These are phyloP conservation scores for Encarsia formosa DNA, from an alignment of 2,888 invertebrate species.

Conservation along the genomic window DNA sequence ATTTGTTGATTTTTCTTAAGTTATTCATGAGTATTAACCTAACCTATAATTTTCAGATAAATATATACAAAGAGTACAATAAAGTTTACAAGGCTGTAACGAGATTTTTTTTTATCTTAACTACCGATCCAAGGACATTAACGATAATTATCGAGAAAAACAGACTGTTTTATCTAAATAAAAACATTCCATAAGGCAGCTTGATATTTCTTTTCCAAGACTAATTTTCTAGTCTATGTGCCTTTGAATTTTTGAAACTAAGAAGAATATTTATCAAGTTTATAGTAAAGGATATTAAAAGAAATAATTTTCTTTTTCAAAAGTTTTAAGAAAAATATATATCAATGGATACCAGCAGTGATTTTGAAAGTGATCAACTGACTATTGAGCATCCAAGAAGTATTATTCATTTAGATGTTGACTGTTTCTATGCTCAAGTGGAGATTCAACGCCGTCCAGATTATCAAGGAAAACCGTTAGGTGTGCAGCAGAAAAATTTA, in stretches of 20 bases:
- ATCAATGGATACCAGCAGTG: slow-evolving; percentile 44
- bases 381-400: slow-evolving; percentile 58
- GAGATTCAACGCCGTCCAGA: slow-evolving; percentile 72
- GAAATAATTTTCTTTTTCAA: slow-evolving; percentile 8
- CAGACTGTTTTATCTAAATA: slow-evolving; percentile 16
- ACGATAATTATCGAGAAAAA: slow-evolving; percentile 18
- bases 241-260: slow-evolving; percentile 11
- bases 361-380: slow-evolving; percentile 38
- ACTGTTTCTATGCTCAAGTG: slow-evolving; percentile 84
- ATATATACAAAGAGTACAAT: slow-evolving; percentile 21
- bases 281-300: slow-evolving; percentile 1
- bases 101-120: slow-evolving; percentile 19
- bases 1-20: neutral
- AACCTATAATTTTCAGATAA: slow-evolving; percentile 23
- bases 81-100: slow-evolving; percentile 22
- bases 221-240: slow-evolving; percentile 11
- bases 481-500: slow-evolving; percentile 79
- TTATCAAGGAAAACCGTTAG: slow-evolving; percentile 65
- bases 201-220: slow-evolving; percentile 5
- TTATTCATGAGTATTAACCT: slow-evolving; percentile 14
- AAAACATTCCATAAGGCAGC: slow-evolving; percentile 23
- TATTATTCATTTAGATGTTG: slow-evolving; percentile 77
- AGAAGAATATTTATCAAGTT: neutral
- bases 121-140: slow-evolving; percentile 15
- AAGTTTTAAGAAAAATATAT: slow-evolving; percentile 19